A percentile compares a stretch with the other conserved stretches of the same genome.
phyloP scores from a whole-genome alignment of 2,113 vertebrate species.

The Menura novaehollandiae region DNA sequence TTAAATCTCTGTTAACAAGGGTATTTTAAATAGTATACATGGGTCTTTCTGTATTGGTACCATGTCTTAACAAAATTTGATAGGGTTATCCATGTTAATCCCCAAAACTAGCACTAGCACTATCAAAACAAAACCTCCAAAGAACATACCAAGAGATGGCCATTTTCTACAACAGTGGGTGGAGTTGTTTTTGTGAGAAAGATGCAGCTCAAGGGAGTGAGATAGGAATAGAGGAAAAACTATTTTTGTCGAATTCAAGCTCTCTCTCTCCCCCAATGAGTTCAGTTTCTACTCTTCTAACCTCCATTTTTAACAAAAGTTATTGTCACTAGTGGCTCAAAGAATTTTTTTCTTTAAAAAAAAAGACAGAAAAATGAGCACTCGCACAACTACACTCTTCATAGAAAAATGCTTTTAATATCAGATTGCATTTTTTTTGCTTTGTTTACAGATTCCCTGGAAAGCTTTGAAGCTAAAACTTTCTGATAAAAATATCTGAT shows the following conservation, averaged over 20 bases:
- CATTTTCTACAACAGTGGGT: neutral
- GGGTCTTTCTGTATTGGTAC: neutral
- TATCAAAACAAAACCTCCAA: slow-evolving; percentile 22
- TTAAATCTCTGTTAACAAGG: slow-evolving; percentile 30
- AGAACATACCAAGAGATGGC: neutral
- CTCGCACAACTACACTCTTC: neutral
- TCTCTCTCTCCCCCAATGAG: neutral
- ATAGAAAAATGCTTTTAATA: neutral
- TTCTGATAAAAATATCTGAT: neutral
- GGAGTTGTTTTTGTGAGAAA: neutral
- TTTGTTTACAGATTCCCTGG: neutral
- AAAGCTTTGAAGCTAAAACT: neutral
- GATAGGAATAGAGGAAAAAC: neutral
- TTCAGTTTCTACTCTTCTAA: neutral
- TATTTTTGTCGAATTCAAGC: neutral
- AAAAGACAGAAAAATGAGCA: neutral
- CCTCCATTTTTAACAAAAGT: neutral
- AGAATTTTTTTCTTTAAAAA: neutral
- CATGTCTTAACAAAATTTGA: neutral
- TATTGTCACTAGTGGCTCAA: neutral
- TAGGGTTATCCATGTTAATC: neutral
- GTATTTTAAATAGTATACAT: slow-evolving; percentile 12
- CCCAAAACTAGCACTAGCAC: neutral
- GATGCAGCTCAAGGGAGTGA: neutral
- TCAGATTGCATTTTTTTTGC: neutral